Evolutionary conservation across 64 coral and sea anemone species (phyloP), one percentile per base, ranked within the genome.

Genomic region (Montipora foliosa): DNA sequence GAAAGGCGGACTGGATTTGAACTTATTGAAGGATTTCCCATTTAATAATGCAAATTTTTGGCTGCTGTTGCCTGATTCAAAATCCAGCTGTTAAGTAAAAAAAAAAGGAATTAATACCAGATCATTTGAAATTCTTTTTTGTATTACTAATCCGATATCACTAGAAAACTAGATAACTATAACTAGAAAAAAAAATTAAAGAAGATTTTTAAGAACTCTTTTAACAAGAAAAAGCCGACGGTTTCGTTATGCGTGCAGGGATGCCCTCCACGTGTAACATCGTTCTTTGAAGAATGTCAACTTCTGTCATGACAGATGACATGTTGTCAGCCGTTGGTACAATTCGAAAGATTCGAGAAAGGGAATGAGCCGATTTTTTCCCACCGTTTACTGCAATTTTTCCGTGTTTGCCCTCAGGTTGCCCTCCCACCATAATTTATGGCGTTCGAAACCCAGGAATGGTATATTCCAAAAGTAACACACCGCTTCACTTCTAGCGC

Each of bases 1-100:
- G 0, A 25, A 25, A 25, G 53, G 53, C 53, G 2, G 53, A 57
- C 53, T 57, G 0, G 53, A 57, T 57, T 57, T 57, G 11, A 57
- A 57, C 53, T 57, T 57, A 11, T 57, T 57, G 53, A 57, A 57
- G 53, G 0, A 57, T 57, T 57, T 57, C 53, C 0, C 53, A 57
- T 57, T 57, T 57, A 57, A 57, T 57, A 57, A 57, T 57, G 68
- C 68, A 71, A 71, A n/a, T 71, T 71, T 71, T 24, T 2, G 68
- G 68, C 68, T 71, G 17, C 68, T 71, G 68, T 71, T 71, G 16
- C 68, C 68, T 71, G 68, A 71, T 29, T 71, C 68, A 71, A 71
- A 71, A 0, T 71, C 19, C 68, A 71, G 68, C 68, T 71, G 68
- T 71, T n/a, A 71, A 71, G 20, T 71, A 71, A 19, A 24, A 71